Evolutionary conservation across 1,140 invertebrate species (phyloP), one percentile per base, ranked within the genome.

Genomic region (Vollenhovia emeryi): DNA sequence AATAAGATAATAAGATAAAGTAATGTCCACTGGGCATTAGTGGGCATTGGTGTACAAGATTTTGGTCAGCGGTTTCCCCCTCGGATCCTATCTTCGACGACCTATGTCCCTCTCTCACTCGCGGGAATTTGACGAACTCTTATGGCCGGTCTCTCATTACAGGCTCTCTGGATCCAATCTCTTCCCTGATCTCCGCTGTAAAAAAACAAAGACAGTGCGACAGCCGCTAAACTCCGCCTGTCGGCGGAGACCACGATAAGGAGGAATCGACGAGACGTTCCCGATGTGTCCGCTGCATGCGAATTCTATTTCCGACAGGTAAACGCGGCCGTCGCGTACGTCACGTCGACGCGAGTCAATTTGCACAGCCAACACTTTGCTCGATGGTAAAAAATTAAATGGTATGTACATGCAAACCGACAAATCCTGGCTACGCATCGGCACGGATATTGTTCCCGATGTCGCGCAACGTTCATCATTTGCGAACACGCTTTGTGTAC

Each of bases 291-390:
- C 62, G 21, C 21, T 48, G 64, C 76, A 69, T 30, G 48, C 33
- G 45, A 79, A 79, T 79, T 36, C 76, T 40, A 79, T 79, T 79
- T 79, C 62, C 43, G 78, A 80, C 76, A 33, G 36, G 66, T 52
- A 57, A 82, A 57, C 50, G 50, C 64, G 64, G 15, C 43, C 18
- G 50, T 71, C 21, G 48, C 36, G 21, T 60, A 60, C 36, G 36
- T 76, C 55, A 55, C 55, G 24, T 52, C 55, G 21, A 24, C 24
- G 40, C 66, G 64, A 30, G 78, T 80, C 64, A 80, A 80, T 80
- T 80, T 80, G 64, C 64, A 80, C 78, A 71, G 64, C 64, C 64
- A 30, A 71, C 48, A 50, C 24, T 73, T 55, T 15, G 66, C 7
- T 2, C 78, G 50, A 57, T 18, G 33, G 66, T 57, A 82, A 71